Base-by-base conservation (phyloP, 1,140 invertebrate genomes). In the Listronotus oregonensis region DNA sequence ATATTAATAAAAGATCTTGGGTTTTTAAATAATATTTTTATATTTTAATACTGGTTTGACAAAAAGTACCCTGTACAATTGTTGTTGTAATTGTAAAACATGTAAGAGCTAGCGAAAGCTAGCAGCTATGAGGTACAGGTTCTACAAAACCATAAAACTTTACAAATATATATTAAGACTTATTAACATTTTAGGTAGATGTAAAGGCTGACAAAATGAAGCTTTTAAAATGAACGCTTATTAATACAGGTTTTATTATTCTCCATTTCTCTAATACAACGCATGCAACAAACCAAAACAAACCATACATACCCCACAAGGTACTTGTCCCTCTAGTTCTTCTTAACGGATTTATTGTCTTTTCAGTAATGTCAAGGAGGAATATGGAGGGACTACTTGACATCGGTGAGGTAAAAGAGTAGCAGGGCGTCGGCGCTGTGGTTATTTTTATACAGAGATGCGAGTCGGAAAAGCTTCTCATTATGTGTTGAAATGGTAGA, bases 381-480 rank as follows among this genome's bases (percentile, higher is more conserved):
- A 85, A 76, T 49, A 86, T 82, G 39, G 83, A 84, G 27, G 84
- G 85, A 63, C 76, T 79, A 71, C 83, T 85, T 6, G 83, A 84
- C 0, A 83, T 78, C 6, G 84, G 83, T 15, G 80, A 84, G 51
- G 82, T 83, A 52, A 85, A 76, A 0, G 79, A 76, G 61, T 77
- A 82, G 72, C 81, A 85, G 57, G 82, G 79, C 43, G 81, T 81
- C 14, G 83, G 80, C 44, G 83, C 80, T 3, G 86, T 81, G 42
- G 86, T 80, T 12, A 89, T 79, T 75, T 88, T 89, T 10, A 90
- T 80, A 73, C 86, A 89, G 2, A 90, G 79, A 72, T 89, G 87
- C 21, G 87, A 89, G 75, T 90, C 87, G 9, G 87, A 88, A 73
- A 89, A 89, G 75, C 87, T 89, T 68, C 87, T 79, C 75, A 89